Conservation (phyloP, 2,797 vertebrate genomes). For the Dendrocincla tyrannina region DNA sequence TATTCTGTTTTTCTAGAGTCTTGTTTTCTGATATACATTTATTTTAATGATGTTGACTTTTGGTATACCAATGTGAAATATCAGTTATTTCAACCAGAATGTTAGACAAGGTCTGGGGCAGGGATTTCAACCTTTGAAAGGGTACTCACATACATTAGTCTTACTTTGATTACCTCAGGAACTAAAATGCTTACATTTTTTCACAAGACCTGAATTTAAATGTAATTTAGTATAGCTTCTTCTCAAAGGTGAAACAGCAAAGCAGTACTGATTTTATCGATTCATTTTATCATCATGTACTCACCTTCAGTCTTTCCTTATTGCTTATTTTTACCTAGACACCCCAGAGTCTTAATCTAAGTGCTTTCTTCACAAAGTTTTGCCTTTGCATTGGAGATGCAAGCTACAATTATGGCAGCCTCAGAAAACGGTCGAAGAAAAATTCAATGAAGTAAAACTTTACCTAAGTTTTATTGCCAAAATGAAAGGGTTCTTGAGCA, state of each 20-base stretch:
- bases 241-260: background rate
- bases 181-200: background rate
- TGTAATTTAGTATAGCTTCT: background rate
- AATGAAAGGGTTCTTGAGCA: background rate
- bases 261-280: background rate
- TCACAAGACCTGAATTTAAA: background rate
- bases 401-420: background rate
- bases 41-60: background rate
- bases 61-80: background rate
- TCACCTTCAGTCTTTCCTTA: background rate
- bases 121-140: background rate
- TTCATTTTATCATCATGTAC: background rate
- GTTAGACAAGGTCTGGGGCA: background rate
- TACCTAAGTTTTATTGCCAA: background rate
- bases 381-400: background rate
- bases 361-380: background rate
- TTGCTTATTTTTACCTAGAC: background rate
- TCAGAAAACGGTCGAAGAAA: background rate
- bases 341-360: background rate
- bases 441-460: background rate
- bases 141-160: background rate
- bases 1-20: background rate
- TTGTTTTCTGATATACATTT: background rate
- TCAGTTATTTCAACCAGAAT: background rate
- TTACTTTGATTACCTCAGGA: background rate